Conservation (phyloP, 1,140 invertebrate genomes). For the Diorhabda elongata region DNA sequence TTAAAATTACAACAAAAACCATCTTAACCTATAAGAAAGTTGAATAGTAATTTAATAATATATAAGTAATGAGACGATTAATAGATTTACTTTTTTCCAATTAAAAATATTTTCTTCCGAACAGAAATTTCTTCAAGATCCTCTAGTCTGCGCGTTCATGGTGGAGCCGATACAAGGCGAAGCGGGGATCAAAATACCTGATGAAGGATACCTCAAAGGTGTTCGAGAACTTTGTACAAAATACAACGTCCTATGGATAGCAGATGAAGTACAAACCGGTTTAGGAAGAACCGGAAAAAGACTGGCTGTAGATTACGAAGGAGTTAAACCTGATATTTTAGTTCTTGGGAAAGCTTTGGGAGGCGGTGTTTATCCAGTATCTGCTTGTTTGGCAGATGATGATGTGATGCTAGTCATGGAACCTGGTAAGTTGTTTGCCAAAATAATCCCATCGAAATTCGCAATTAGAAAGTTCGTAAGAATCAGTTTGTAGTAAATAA, state of each 20-base stretch:
- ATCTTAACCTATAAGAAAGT: no score
- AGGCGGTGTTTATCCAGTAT: slow-evolving; percentile 91
- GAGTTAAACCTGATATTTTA: slow-evolving; percentile 89
- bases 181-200: slow-evolving; percentile 91
- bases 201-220: slow-evolving; percentile 81
- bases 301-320: slow-evolving; percentile 86
- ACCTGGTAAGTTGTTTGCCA: slow-evolving; percentile 61
- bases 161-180: slow-evolving; percentile 99
- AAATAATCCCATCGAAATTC: no score
- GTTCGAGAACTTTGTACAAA: slow-evolving; percentile 88
- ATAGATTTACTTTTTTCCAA: no score
- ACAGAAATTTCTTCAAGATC: slow-evolving; percentile 57
- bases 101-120: slow-evolving; percentile 1
- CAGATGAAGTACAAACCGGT: slow-evolving; percentile 96
- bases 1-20: no score
- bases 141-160: slow-evolving; percentile 93
- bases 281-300: slow-evolving; percentile 87
- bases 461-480: no score
- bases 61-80: no score
- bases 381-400: slow-evolving; percentile 83
- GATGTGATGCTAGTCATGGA: slow-evolving; percentile 85
- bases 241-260: slow-evolving; percentile 95
- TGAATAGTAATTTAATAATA: no score
- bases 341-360: slow-evolving; percentile 96
- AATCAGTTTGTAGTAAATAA: no score